Conservation (phyloP, 2,797 vertebrate genomes). For the Poliocrania exsul region DNA sequence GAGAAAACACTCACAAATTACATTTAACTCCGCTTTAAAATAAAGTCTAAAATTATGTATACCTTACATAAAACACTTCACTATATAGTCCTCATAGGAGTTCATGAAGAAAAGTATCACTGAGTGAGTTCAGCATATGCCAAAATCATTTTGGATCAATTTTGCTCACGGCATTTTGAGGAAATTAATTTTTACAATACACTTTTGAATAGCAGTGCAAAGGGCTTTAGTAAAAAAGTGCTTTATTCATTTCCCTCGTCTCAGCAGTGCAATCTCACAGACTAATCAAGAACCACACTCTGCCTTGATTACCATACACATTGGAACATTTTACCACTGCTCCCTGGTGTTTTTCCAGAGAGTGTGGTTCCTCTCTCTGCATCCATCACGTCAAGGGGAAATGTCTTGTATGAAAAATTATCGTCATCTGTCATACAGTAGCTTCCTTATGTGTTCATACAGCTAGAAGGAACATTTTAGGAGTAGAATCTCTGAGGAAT, state of each 20-base stretch:
- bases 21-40: conserved; percentile 54
- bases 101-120: conserved; percentile 25
- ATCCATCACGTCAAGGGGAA: conserved; percentile 59
- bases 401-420: conserved; percentile 58
- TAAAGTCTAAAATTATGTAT: conserved; percentile 30
- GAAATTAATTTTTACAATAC: conserved; percentile 73
- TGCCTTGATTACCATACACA: conserved; percentile 59
- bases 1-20: conserved; percentile 42
- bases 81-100: neutral
- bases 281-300: conserved; percentile 55
- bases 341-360: conserved; percentile 48
- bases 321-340: conserved; percentile 20
- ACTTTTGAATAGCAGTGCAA: conserved; percentile 47
- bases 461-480: conserved; percentile 36
- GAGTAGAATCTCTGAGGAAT: neutral
- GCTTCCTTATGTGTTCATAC: conserved; percentile 3
- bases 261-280: conserved; percentile 39
- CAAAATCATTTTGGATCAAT: conserved; percentile 62
- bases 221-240: conserved; percentile 55
- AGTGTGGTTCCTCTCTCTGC: neutral
- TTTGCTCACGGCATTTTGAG: conserved; percentile 60
- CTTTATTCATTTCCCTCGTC: neutral
- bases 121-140: conserved; percentile 44
- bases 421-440: conserved; percentile 42
- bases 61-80: conserved; percentile 41